phyloP scores from a whole-genome alignment of 2,113 vertebrate species.

The Tragulus kanchil region DNA sequence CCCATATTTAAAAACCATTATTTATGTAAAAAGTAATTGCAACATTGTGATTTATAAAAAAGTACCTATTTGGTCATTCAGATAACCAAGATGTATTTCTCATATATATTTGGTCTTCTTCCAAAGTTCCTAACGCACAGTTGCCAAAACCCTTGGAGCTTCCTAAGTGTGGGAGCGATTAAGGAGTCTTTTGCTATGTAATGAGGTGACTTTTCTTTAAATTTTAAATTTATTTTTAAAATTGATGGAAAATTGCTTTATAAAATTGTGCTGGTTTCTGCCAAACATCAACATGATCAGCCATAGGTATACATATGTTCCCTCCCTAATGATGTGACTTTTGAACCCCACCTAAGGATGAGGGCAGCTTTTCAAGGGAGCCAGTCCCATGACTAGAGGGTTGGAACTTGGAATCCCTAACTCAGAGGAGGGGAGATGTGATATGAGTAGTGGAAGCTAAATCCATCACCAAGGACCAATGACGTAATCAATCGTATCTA shows the following conservation, averaged over 20 bases:
- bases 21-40: not conserved
- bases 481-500: not conserved
- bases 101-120: not conserved
- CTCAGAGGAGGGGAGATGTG: not conserved
- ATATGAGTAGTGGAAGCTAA: not conserved
- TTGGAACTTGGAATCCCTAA: not conserved
- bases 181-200: not conserved
- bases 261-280: too few relatives aligned
- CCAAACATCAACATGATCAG: too few relatives aligned
- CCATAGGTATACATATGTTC: too few relatives aligned
- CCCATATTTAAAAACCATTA: not conserved
- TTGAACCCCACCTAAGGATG: not conserved
- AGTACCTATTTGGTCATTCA: not conserved
- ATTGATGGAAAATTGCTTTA: too few relatives aligned
- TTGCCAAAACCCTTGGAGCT: not conserved
- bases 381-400: rapidly evolving
- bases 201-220: too few relatives aligned
- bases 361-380: not conserved
- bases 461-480: not conserved
- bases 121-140: not conserved
- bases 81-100: not conserved
- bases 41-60: not conserved
- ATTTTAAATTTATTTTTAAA: too few relatives aligned
- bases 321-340: too few relatives aligned
- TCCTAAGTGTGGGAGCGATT: not conserved